These are phyloP conservation scores for Emberiza fucata DNA, from an alignment of 2,113 vertebrate genomes.

Conservation along the genomic window DNA sequence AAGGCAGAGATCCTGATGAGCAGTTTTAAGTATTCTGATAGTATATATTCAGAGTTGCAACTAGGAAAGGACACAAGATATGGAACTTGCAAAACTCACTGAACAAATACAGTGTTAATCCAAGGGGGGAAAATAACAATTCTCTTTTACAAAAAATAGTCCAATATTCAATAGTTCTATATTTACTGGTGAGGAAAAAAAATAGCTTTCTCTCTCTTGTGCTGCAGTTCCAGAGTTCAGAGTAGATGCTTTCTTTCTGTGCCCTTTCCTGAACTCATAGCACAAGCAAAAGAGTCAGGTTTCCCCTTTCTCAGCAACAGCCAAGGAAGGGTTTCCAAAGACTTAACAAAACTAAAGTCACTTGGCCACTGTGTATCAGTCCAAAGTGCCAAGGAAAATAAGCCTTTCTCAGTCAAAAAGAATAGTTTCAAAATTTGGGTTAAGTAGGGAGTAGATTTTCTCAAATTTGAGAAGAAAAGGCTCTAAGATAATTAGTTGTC, in stretches of 20 bases:
- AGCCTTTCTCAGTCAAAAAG: background rate
- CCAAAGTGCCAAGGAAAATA: background rate
- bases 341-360: background rate
- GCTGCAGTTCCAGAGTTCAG: background rate
- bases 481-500: background rate
- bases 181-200: background rate
- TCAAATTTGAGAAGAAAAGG: background rate
- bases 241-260: background rate
- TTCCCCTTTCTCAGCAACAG: background rate
- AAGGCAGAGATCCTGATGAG: background rate
- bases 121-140: accelerated
- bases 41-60: background rate
- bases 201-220: background rate
- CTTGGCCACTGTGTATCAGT: background rate
- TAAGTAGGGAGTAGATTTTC: background rate
- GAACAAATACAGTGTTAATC: background rate
- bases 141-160: background rate
- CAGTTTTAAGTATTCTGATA: background rate
- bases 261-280: background rate
- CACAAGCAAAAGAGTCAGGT: background rate
- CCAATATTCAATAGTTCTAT: background rate
- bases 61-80: background rate
- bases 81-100: background rate
- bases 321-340: background rate
- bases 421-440: background rate